Evolutionary conservation across 2,113 vertebrate genomes (phyloP).

Genomic region (Hyperopisus bebe): DNA sequence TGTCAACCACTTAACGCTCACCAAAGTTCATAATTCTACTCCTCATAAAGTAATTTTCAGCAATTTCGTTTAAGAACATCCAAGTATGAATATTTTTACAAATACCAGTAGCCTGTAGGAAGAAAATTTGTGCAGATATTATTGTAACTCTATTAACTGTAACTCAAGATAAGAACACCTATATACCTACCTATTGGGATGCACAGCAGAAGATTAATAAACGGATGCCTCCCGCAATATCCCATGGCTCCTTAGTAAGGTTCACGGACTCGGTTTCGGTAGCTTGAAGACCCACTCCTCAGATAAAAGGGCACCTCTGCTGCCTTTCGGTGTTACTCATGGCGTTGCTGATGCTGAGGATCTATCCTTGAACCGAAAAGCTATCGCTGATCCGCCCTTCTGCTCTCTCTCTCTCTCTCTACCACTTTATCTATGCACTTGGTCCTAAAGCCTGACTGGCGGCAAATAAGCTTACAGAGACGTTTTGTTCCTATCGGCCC

Average conservation of each 20-base stretch:
- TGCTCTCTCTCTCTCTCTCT: not conserved
- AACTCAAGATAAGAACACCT: not conserved
- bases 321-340: constrained; percentile 45
- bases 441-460: constrained; percentile 28
- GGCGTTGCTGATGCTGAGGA: constrained; percentile 60
- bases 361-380: constrained; percentile 18
- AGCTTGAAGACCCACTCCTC: not conserved
- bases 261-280: constrained; percentile 19
- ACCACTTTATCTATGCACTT: not conserved
- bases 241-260: constrained; percentile 54
- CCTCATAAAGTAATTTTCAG: not conserved
- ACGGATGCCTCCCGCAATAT: constrained; percentile 35
- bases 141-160: not conserved
- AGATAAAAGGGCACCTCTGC: constrained; percentile 16
- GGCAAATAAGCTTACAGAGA: not conserved
- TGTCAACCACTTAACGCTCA: not conserved
- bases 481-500: not conserved
- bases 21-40: not conserved
- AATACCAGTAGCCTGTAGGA: not conserved
- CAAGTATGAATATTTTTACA: not conserved
- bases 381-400: not conserved
- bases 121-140: not conserved
- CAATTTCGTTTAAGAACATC: not conserved
- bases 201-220: constrained; percentile 38
- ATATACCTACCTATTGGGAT: constrained; percentile 18